Evolutionary conservation across 2,888 invertebrate species (phyloP).

Genomic region (Anagyrus pseudococci): DNA sequence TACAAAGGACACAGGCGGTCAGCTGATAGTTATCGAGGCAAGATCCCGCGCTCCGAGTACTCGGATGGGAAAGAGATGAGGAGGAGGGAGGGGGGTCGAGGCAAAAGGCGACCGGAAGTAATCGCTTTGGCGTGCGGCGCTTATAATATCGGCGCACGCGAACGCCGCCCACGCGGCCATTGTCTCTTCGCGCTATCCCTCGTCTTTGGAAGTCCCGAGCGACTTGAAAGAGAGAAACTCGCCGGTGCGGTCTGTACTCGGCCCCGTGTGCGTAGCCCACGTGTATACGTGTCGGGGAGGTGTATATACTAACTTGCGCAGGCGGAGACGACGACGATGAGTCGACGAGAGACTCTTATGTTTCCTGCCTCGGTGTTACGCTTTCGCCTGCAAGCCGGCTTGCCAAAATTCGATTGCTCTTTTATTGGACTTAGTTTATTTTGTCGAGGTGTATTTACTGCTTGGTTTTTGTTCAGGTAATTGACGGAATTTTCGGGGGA

Average conservation of each 20-base stretch:
- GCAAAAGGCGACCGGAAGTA: constrained; percentile 49
- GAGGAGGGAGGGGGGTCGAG: background rate
- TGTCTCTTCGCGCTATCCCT: constrained; percentile 49
- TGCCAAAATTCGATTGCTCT: no score
- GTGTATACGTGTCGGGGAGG: background rate
- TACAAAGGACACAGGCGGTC: no score
- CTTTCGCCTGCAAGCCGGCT: no score
- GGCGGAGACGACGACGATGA: background rate
- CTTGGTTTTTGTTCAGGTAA: no score
- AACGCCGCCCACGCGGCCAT: constrained; percentile 58
- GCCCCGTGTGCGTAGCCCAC: background rate
- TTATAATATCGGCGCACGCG: constrained; percentile 48
- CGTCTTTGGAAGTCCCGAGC: background rate
- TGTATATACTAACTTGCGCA: no score
- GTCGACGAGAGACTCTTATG: background rate
- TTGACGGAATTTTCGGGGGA: no score
- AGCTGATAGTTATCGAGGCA: no score
- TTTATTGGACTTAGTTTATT: no score
- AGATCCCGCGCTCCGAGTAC: no score
- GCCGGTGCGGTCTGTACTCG: background rate
- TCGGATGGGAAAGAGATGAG: no score
- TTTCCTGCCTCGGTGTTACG: background rate
- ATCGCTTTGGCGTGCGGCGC: constrained; percentile 52
- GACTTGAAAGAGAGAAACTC: background rate
- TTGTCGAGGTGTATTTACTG: no score